A percentile compares a stretch with the other conserved stretches of the same genome.
These are phyloP conservation scores for Callocephalon fimbriatum DNA, from an alignment of 2,113 vertebrate genomes.

Conservation along the genomic window DNA sequence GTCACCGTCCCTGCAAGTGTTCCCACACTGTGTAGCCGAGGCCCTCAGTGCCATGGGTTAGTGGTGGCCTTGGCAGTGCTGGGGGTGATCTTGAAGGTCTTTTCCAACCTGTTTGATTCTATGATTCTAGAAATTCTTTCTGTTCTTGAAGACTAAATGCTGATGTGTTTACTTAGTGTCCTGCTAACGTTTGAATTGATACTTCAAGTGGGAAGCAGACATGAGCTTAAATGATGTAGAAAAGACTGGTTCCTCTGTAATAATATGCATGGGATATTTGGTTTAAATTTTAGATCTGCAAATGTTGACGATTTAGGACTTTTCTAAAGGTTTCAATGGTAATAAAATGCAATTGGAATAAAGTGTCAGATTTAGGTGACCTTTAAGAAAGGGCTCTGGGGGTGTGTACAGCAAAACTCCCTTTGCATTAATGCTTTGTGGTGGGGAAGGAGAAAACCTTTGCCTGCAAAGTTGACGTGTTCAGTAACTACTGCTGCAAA, in stretches of 20 bases:
- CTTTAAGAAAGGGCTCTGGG: background rate
- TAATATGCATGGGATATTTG: background rate
- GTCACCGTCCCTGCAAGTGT: background rate
- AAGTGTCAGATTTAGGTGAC: background rate
- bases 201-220: background rate
- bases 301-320: background rate
- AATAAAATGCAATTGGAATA: background rate
- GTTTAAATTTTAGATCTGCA: background rate
- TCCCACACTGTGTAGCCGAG: rapidly evolving
- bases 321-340: background rate
- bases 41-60: background rate
- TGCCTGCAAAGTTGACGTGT: background rate
- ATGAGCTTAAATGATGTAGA: background rate
- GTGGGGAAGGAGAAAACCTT: background rate
- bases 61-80: background rate
- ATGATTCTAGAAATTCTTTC: background rate
- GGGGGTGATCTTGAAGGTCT: background rate
- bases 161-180: background rate
- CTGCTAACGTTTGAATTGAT: background rate
- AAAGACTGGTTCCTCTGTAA: background rate
- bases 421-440: rapidly evolving
- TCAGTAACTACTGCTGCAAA: background rate
- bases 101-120: background rate
- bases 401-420: background rate
- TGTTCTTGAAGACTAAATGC: background rate